These are phyloP conservation scores for Rhorus exstirpatorius DNA, from an alignment of 2,888 invertebrate genomes.

Conservation along the genomic window DNA sequence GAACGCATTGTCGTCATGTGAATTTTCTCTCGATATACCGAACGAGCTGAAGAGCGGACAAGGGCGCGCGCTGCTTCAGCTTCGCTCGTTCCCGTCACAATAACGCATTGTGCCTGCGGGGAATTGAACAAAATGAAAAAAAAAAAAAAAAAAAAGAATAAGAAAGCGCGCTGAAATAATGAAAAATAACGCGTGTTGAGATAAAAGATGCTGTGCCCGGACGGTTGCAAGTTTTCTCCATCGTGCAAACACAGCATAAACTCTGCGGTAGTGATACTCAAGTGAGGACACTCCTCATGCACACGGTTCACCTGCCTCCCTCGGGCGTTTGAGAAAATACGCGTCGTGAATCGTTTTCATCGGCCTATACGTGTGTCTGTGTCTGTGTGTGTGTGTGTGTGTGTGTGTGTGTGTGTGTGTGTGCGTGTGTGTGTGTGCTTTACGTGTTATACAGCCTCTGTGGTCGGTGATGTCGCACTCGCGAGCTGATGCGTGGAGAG, in stretches of 20 bases:
- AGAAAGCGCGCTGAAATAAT: slow-evolving; percentile 60
- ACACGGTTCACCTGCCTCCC: slow-evolving; percentile 62
- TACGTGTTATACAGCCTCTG: slow-evolving; percentile 6
- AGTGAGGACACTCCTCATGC: background rate
- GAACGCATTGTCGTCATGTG: slow-evolving; percentile 67
- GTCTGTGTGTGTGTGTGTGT: background rate
- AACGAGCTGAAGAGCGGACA: slow-evolving; percentile 43
- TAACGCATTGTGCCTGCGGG: slow-evolving; percentile 18
- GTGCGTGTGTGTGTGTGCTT: background rate
- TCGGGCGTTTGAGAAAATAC: slow-evolving; percentile 64
- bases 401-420: background rate
- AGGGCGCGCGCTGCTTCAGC: slow-evolving; percentile 16
- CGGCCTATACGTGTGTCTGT: slow-evolving; percentile 15
- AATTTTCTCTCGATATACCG: slow-evolving; percentile 71
- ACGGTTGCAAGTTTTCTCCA: slow-evolving; percentile 68
- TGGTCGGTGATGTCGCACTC: slow-evolving; percentile 32
- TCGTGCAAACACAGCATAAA: slow-evolving; percentile 49
- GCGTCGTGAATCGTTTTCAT: slow-evolving; percentile 58
- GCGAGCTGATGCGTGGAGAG: slow-evolving; percentile 11
- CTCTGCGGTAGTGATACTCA: slow-evolving; percentile 1
- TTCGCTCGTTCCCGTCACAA: slow-evolving; percentile 16
- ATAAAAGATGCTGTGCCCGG: slow-evolving; percentile 57
- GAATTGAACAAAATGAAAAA: slow-evolving; percentile 4
- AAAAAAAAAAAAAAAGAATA: slow-evolving; percentile 25
- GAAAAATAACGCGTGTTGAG: slow-evolving; percentile 60